Conservation (phyloP, 2,113 vertebrate species). For the Kryptolebias marmoratus region DNA sequence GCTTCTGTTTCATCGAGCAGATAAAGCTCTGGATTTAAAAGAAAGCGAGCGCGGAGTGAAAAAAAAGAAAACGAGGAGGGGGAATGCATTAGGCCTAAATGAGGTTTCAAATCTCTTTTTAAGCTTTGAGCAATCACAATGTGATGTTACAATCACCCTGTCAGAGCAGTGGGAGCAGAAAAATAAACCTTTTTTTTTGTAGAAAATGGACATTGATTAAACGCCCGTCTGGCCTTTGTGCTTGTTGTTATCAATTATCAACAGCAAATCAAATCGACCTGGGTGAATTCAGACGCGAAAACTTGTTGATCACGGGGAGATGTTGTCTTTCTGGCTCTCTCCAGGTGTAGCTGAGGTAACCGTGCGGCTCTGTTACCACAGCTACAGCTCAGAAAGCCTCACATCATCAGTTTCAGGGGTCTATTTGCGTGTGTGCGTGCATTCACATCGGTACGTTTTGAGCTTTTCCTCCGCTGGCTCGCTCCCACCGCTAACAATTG, state of each 20-base stretch:
- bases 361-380: background rate
- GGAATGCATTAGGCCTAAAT: background rate
- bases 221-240: constrained; percentile 28
- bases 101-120: constrained; percentile 31
- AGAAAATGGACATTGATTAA: constrained; percentile 58
- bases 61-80: background rate
- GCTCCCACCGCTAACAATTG: constrained; percentile 26
- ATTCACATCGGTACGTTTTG: constrained; percentile 38
- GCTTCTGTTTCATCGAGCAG: constrained; percentile 39
- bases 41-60: background rate
- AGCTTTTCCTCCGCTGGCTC: constrained; percentile 21
- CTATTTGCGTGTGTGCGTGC: constrained; percentile 3
- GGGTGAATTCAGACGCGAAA: constrained; percentile 6
- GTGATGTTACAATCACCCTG: constrained; percentile 26
- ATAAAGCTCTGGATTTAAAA: constrained; percentile 20
- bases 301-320: constrained; percentile 8
- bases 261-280: constrained; percentile 32
- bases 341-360: background rate
- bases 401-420: constrained; percentile 1
- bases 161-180: constrained; percentile 11
- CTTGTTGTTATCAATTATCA: constrained; percentile 46
- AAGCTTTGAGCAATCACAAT: constrained; percentile 40
- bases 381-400: constrained; percentile 1
- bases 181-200: constrained; percentile 48
- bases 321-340: background rate